Base-by-base conservation (phyloP, 2,888 invertebrate species). In the Volucella inanis region DNA sequence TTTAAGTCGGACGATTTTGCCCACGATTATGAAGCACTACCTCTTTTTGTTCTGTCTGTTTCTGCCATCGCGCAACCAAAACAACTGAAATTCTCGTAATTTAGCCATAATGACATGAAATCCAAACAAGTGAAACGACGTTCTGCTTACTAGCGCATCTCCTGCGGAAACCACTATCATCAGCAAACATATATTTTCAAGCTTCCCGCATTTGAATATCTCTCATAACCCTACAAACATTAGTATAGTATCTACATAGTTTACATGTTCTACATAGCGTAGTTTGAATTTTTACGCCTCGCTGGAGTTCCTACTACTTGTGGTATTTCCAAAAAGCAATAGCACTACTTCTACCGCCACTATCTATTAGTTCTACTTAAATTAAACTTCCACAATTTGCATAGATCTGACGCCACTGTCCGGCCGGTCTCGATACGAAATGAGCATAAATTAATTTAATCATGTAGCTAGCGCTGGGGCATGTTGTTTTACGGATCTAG, bases 161-260 rank as follows among this genome's bases (percentile, higher is more conserved):
- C 57, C 57, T 57, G 70, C 70, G 70, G 70, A 70, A 70, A 49
- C 64, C 57, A 54, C 54, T 55, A 45, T 54, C 57, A 68, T 47
- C 22, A 55, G 55, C 55, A 8, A 11, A 38, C 41, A 38, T 47
- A 47, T 14, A n/a, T 54, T 67, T 43, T 31, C 67, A 45, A 57
- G 38, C 70, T 47, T 70, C 70, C 55, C 70, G 49, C 70, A 38
- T 54, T 55, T 18, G 45, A 41, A 31, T 54, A 31, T 54, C 18
- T 55, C 31, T 38, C 8, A n/a, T 38, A 8, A 31, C n/a, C 12
- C 6, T 15, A 10, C 49, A 14, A 2, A 38, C 3, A 38, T 22
- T 22, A 22, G 18, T 22, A n/a, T 31, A 22, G 22, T 22, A 31
- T 31, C 31, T 31, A 31, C 31, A 31, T 2, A 31, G 31, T 2